Evolutionary conservation across 2,888 invertebrate genomes (phyloP).

Genomic region (Lithodes maja): DNA sequence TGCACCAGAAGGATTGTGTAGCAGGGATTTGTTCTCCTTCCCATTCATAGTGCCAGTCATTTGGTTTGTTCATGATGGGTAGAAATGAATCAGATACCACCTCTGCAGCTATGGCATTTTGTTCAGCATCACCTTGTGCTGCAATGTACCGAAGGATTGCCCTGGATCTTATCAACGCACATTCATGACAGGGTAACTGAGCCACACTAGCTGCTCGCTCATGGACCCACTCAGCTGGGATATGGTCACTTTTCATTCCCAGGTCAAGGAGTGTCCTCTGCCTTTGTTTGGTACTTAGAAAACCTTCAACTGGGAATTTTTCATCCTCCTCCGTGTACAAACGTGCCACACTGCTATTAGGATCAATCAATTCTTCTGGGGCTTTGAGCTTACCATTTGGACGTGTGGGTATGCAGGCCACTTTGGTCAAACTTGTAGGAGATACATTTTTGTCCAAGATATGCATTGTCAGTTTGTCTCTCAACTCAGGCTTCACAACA

Average conservation of each 20-base stretch:
- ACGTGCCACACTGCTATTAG: background rate
- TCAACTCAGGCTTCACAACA: slow-evolving; percentile 11
- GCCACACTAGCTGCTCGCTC: slow-evolving; percentile 28
- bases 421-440: background rate
- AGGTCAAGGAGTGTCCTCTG: background rate
- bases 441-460: background rate
- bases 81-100: slow-evolving; percentile 31
- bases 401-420: slow-evolving; percentile 38
- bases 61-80: slow-evolving; percentile 46
- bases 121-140: background rate
- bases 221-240: slow-evolving; percentile 26
- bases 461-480: slow-evolving; percentile 29
- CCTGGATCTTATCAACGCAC: slow-evolving; percentile 23
- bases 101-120: background rate
- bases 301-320: slow-evolving; percentile 31
- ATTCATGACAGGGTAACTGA: slow-evolving; percentile 9
- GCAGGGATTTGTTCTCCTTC: background rate
- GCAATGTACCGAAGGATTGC: slow-evolving; percentile 28
- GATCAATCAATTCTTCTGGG: slow-evolving; percentile 26
- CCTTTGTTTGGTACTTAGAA: background rate
- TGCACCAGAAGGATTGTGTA: background rate
- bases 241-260: slow-evolving; percentile 15
- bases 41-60: slow-evolving; percentile 35
- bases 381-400: slow-evolving; percentile 28
- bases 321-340: slow-evolving; percentile 40